These are phyloP conservation scores for Heliothis virescens DNA, from an alignment of 1,140 invertebrate genomes.

Conservation along the genomic window DNA sequence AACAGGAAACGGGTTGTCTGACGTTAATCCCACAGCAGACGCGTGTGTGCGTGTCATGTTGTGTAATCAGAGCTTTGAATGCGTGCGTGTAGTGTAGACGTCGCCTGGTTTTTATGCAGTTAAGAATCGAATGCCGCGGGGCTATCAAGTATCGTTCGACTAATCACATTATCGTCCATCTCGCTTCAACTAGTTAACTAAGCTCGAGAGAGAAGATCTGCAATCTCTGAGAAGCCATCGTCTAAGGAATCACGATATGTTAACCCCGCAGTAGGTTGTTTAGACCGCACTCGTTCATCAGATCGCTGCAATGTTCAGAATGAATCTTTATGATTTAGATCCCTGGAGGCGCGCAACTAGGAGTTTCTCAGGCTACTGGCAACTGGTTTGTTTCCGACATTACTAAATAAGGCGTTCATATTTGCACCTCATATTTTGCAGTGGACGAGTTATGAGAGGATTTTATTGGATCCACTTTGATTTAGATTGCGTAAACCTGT, in stretches of 20 bases:
- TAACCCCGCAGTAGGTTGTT: slow-evolving; percentile 51
- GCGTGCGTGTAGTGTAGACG: slow-evolving; percentile 64
- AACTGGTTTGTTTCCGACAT: slow-evolving; percentile 77
- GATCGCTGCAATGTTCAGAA: slow-evolving; percentile 65
- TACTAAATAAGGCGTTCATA: slow-evolving; percentile 78
- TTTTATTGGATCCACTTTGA: slow-evolving; percentile 41
- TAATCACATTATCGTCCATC: slow-evolving; percentile 62
- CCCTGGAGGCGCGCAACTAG: slow-evolving; percentile 62
- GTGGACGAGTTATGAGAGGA: slow-evolving; percentile 44
- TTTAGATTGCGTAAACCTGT: slow-evolving; percentile 39
- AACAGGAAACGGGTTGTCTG: slow-evolving; percentile 82
- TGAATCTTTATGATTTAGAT: slow-evolving; percentile 77
- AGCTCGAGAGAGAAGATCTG: slow-evolving; percentile 54
- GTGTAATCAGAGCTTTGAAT: slow-evolving; percentile 65
- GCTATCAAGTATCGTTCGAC: slow-evolving; percentile 65
- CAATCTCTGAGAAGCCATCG: slow-evolving; percentile 43
- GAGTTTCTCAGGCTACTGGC: slow-evolving; percentile 79
- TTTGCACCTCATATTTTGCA: slow-evolving; percentile 72
- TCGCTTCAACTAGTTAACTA: slow-evolving; percentile 50
- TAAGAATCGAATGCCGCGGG: slow-evolving; percentile 55
- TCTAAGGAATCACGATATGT: slow-evolving; percentile 47
- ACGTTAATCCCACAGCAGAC: slow-evolving; percentile 70
- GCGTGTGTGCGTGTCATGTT: slow-evolving; percentile 62
- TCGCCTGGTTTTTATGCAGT: slow-evolving; percentile 69
- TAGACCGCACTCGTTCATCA: slow-evolving; percentile 63